These are phyloP conservation scores for Trypoxylon attenuatum DNA, from an alignment of 2,888 invertebrate species.

Conservation along the genomic window DNA sequence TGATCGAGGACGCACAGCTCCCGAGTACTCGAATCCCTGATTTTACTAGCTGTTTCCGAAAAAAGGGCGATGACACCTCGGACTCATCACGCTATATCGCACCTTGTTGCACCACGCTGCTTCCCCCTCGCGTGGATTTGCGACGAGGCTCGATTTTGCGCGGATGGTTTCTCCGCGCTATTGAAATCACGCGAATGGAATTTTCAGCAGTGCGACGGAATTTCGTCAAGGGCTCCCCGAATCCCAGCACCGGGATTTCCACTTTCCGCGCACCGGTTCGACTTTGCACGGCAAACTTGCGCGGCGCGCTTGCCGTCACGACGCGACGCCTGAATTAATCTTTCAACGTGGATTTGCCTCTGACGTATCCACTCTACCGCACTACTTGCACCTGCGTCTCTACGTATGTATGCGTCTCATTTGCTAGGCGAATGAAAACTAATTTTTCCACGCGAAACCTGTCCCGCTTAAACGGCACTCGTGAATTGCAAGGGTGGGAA, in stretches of 20 bases:
- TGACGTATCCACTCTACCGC: too few relatives aligned
- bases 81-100: neutral
- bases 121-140: constrained; percentile 29
- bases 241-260: neutral
- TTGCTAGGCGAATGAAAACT: too few relatives aligned
- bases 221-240: constrained; percentile 16
- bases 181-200: constrained; percentile 26
- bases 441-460: too few relatives aligned
- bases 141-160: constrained; percentile 19
- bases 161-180: constrained; percentile 11
- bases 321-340: too few relatives aligned
- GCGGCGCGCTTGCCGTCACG: neutral
- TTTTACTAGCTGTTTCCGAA: constrained; percentile 48
- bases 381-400: too few relatives aligned
- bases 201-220: constrained; percentile 14
- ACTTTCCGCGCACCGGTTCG: neutral
- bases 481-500: too few relatives aligned
- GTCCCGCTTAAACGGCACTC: too few relatives aligned
- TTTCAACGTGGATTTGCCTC: too few relatives aligned
- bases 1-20: constrained; percentile 30
- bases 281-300: constrained; percentile 11
- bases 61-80: constrained; percentile 35
- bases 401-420: too few relatives aligned
- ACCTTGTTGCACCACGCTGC: neutral
- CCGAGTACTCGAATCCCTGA: constrained; percentile 38